These are phyloP conservation scores for Cryptomyrus ogoouensis DNA, from an alignment of 2,113 vertebrate species.

Conservation along the genomic window DNA sequence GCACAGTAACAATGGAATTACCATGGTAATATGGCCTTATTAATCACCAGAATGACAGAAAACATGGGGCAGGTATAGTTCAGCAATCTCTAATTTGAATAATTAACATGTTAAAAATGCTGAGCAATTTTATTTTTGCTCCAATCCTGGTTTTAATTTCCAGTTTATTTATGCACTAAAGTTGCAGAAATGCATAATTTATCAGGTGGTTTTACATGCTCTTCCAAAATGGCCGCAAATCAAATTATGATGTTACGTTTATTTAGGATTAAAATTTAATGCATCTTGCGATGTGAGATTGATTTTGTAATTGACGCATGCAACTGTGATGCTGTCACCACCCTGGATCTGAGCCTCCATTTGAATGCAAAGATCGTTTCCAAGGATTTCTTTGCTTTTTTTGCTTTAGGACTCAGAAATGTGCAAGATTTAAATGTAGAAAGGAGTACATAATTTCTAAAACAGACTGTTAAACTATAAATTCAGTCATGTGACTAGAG, in stretches of 20 bases:
- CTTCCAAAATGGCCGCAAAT: slow-evolving; percentile 66
- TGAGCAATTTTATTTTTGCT: slow-evolving; percentile 12
- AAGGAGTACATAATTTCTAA: background rate
- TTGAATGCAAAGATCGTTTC: background rate
- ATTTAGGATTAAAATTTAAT: slow-evolving; percentile 64
- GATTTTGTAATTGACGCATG: slow-evolving; percentile 48
- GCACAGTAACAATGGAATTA: slow-evolving; percentile 74
- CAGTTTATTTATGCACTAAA: slow-evolving; percentile 60
- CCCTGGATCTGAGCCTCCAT: background rate
- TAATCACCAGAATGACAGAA: slow-evolving; percentile 60
- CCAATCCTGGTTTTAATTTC: slow-evolving; percentile 53
- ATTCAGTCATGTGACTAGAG: background rate
- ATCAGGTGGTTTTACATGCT: slow-evolving; percentile 58
- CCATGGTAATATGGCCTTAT: slow-evolving; percentile 56
- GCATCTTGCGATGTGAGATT: slow-evolving; percentile 41
- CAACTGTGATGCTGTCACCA: slow-evolving; percentile 29
- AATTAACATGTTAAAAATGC: slow-evolving; percentile 60
- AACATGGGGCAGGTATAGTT: slow-evolving; percentile 61
- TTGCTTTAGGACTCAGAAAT: background rate
- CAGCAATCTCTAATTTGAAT: slow-evolving; percentile 56
- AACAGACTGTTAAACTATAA: background rate
- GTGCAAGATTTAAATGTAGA: background rate
- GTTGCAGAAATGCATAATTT: slow-evolving; percentile 62
- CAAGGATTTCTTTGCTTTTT: background rate
- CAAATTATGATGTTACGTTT: slow-evolving; percentile 75